Base-by-base conservation (phyloP, 2,797 vertebrate species). In the Spea hammondii region DNA sequence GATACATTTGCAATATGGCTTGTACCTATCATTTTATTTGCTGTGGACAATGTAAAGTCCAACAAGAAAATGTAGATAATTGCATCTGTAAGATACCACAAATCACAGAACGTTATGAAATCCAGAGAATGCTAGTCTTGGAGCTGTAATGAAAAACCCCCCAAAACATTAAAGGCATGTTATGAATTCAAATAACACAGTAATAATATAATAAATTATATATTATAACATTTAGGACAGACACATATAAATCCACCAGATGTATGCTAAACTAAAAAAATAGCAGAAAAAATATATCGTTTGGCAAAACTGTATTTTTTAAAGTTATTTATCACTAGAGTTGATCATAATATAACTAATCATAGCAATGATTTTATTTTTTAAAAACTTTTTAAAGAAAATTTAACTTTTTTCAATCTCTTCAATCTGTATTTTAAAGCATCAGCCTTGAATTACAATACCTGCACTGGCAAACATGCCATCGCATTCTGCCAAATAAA, bases 21-120 rank as follows among this genome's bases (percentile, higher is more conserved):
- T 89, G 84, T 86, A 90, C 90, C 91, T 90, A 88, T 86, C 85
- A 89, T 92, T 91, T 91, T 90, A 92, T 91, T 91, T 89, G 80
- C 84, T 77, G 81, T 83, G 86, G 86, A 85, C 86, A 86, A 82
- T 82, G 68, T 87, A 90, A 91, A 90, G 91, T 88, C 89, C 86
- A 84, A 83, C 77, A 88, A 86, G 85, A 88, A 83, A 88, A 89
- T 47, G 70, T 81, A 79, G 57, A 86, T 88, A 85, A 85, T 86
- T 88, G 65, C 86, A 88, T 90, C 85, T 90, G 85, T 76, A 79
- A 55, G 74, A 79, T 75, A 77, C 83, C 74, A 84, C 87, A 89
- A 89, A 90, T 88, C 87, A 87, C 12, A 66, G n/a, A 51, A 5
- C 5, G 1, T 49, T 45, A 32, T 49, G 9, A 74, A 51, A 60